Evolutionary conservation across 2,797 vertebrate species (phyloP).

Genomic region (Acipenser oxyrinchus): DNA sequence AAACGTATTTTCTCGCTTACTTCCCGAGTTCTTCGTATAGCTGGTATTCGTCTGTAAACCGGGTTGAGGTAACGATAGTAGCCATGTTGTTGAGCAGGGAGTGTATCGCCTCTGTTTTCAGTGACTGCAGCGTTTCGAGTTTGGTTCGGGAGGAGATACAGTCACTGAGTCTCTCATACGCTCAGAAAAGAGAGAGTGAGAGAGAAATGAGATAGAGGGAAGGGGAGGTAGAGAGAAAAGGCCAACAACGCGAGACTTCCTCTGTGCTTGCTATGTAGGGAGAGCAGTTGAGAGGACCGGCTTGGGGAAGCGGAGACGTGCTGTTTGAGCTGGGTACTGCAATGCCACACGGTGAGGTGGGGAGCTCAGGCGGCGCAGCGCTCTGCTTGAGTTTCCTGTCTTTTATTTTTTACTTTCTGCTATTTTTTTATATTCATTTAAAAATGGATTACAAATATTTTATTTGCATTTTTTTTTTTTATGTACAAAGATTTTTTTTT

Average conservation of each 20-base stretch:
- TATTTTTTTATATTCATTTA: too few species aligned
- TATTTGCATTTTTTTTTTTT: too few species aligned
- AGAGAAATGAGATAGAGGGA: conserved; percentile 19
- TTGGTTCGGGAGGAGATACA: conserved; percentile 48
- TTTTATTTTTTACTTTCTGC: too few species aligned
- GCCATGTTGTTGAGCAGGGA: conserved; percentile 71
- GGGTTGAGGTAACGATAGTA: conserved; percentile 83
- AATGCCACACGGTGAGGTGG: too few species aligned
- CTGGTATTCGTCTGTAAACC: conserved; percentile 94
- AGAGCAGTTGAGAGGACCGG: too few species aligned
- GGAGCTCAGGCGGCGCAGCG: too few species aligned
- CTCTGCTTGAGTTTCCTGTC: too few species aligned
- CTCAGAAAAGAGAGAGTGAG: conserved; percentile 35
- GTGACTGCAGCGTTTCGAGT: conserved; percentile 48
- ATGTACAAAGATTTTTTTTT: too few species aligned
- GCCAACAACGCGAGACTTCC: conserved; percentile 15
- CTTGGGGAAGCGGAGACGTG: too few species aligned
- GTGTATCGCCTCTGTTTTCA: conserved; percentile 46
- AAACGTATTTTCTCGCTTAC: conserved; percentile 58
- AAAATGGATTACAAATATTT: too few species aligned
- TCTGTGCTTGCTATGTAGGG: neutral
- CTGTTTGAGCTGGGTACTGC: too few species aligned
- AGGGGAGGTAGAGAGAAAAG: conserved; percentile 30
- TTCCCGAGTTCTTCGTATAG: conserved; percentile 96
- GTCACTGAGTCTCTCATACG: conserved; percentile 50